Conservation (phyloP, 35 echinoderm and acorn worm species). For the Chiridota heheva region DNA sequence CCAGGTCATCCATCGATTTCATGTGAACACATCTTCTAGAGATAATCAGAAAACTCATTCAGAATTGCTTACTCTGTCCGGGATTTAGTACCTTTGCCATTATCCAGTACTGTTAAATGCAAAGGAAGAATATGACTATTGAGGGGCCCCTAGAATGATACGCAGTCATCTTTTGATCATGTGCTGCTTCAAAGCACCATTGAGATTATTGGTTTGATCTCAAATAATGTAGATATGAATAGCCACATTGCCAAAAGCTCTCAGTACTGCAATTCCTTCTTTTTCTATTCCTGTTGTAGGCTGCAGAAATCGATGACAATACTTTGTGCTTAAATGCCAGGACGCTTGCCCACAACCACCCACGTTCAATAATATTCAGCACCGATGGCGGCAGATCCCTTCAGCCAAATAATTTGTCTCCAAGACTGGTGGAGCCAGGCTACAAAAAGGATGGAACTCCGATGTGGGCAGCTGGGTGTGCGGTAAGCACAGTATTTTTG, state of each 20-base stretch:
- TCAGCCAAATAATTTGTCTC: slow-evolving; percentile 15
- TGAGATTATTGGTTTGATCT: background rate
- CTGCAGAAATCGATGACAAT: slow-evolving; percentile 70
- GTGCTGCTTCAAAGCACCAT: background rate
- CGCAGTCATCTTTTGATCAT: background rate
- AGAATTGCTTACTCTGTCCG: no score
- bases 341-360: slow-evolving; percentile 57
- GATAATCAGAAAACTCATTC: no score
- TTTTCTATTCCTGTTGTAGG: slow-evolving; percentile 29
- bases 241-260: background rate
- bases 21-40: no score
- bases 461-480: slow-evolving; percentile 62
- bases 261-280: background rate
- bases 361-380: slow-evolving; percentile 63
- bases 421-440: slow-evolving; percentile 71
- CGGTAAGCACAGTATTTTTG: slow-evolving; percentile 38
- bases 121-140: background rate
- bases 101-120: background rate
- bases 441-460: slow-evolving; percentile 58
- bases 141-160: background rate
- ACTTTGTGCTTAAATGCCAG: slow-evolving; percentile 68
- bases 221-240: background rate
- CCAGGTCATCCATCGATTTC: no score
- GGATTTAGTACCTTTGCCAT: no score
- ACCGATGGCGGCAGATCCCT: slow-evolving; percentile 67